Evolutionary conservation across 2,113 vertebrate species (phyloP).

Genomic region (Sigmodon hispidus): DNA sequence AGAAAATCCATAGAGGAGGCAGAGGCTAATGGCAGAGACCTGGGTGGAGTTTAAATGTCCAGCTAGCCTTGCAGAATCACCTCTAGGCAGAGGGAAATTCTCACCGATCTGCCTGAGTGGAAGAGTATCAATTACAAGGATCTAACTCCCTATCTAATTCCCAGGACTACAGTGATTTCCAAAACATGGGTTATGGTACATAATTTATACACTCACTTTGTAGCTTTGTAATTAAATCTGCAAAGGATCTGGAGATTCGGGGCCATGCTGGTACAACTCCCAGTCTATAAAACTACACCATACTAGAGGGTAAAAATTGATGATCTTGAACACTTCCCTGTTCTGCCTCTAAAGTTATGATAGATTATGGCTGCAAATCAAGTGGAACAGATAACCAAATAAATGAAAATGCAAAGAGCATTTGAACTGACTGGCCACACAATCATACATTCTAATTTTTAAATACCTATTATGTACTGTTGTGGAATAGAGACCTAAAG

Average conservation of each 20-base stretch:
- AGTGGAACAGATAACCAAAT: not conserved
- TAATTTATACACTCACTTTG: slow-evolving; percentile 73
- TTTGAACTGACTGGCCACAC: not conserved
- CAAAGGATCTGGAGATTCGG: slow-evolving; percentile 47
- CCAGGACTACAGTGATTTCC: slow-evolving; percentile 67
- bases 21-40: not conserved
- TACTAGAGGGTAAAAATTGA: not conserved
- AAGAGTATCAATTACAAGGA: slow-evolving; percentile 57
- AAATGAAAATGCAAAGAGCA: slow-evolving; percentile 49
- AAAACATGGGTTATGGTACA: slow-evolving; percentile 67
- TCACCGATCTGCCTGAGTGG: slow-evolving; percentile 18
- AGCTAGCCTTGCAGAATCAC: not conserved
- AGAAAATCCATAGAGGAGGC: not conserved
- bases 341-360: slow-evolving; percentile 1
- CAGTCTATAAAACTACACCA: not conserved
- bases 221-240: slow-evolving; percentile 72
- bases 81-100: not conserved
- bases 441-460: not conserved
- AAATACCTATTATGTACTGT: slow-evolving; percentile 10
- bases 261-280: not conserved
- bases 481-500: not conserved
- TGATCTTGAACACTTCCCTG: not conserved
- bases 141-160: slow-evolving; percentile 67
- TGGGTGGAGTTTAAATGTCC: slow-evolving; percentile 14
- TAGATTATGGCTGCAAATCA: slow-evolving; percentile 16